phyloP scores from a whole-genome alignment of 2,888 invertebrate genomes.

The Rhodophaea formosa region DNA sequence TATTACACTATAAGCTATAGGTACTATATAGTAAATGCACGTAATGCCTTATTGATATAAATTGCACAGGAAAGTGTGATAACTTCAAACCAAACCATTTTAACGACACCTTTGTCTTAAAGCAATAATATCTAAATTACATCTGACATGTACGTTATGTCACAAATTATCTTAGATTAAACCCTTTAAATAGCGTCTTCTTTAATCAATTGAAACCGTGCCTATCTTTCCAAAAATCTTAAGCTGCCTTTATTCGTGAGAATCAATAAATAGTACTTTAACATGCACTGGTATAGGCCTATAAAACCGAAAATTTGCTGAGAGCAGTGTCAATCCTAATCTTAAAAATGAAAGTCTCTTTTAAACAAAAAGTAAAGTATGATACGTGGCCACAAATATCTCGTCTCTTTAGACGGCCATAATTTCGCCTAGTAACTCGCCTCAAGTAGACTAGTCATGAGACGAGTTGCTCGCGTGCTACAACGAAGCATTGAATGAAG shows the following conservation, averaged over 20 bases:
- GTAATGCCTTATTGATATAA: constrained; percentile 9
- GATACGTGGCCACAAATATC: too few relatives aligned
- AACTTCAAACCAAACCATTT: not conserved
- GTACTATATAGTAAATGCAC: constrained; percentile 12
- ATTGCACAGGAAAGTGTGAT: constrained; percentile 5
- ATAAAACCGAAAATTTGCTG: too few relatives aligned
- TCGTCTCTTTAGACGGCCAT: too few relatives aligned
- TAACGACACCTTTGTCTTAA: not conserved
- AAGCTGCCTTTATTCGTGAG: too few relatives aligned
- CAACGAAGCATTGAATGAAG: not conserved
- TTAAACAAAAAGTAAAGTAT: too few relatives aligned
- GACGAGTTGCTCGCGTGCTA: not conserved
- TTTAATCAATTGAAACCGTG: too few relatives aligned
- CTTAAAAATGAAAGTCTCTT: too few relatives aligned
- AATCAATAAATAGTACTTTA: too few relatives aligned
- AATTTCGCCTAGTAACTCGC: not conserved
- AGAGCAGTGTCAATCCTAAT: too few relatives aligned
- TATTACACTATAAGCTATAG: constrained; percentile 7
- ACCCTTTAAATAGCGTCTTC: not conserved
- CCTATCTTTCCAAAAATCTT: too few relatives aligned
- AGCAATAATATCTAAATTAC: not conserved
- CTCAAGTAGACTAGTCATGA: not conserved
- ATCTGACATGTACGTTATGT: not conserved
- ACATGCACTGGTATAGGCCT: too few relatives aligned
- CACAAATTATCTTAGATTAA: not conserved